These are phyloP conservation scores for Taurulus bubalis DNA, from an alignment of 2,113 vertebrate species.

Conservation along the genomic window DNA sequence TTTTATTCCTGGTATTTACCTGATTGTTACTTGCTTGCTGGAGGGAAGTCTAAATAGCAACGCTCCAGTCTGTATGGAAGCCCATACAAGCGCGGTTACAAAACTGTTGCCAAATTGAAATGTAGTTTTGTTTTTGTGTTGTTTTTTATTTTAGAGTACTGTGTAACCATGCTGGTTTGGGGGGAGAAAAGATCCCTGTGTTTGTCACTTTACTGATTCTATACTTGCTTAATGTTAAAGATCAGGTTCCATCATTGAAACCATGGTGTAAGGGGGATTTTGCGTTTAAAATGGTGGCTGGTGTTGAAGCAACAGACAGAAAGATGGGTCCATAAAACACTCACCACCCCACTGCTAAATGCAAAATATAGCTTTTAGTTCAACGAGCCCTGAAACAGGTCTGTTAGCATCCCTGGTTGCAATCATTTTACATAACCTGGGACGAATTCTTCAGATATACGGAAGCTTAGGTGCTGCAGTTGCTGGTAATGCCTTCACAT, in stretches of 20 bases:
- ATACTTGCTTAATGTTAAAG: constrained; percentile 38
- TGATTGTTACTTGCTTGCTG: constrained; percentile 33
- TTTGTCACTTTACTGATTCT: constrained; percentile 59
- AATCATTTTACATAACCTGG: constrained; percentile 28
- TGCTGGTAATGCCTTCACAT: constrained; percentile 10
- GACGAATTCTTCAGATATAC: constrained; percentile 34
- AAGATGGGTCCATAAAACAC: constrained; percentile 23
- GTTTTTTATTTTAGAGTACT: constrained; percentile 15
- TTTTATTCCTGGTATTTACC: constrained; percentile 16
- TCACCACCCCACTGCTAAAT: neutral
- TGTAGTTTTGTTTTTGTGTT: constrained; percentile 11
- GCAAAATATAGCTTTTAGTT: constrained; percentile 29
- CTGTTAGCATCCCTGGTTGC: constrained; percentile 21
- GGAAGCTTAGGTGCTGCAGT: constrained; percentile 31
- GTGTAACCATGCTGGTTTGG: constrained; percentile 12
- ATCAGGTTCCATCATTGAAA: constrained; percentile 3
- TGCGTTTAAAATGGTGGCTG: neutral
- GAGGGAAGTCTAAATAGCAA: constrained; percentile 20
- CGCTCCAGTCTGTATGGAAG: constrained; percentile 11
- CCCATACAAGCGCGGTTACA: constrained; percentile 3
- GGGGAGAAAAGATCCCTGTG: neutral
- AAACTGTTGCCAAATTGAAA: constrained; percentile 48
- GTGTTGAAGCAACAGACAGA: neutral
- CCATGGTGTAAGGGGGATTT: neutral
- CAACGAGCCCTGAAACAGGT: neutral